These are phyloP conservation scores for Balearica regulorum DNA, from an alignment of 2,797 vertebrate genomes.

Conservation along the genomic window DNA sequence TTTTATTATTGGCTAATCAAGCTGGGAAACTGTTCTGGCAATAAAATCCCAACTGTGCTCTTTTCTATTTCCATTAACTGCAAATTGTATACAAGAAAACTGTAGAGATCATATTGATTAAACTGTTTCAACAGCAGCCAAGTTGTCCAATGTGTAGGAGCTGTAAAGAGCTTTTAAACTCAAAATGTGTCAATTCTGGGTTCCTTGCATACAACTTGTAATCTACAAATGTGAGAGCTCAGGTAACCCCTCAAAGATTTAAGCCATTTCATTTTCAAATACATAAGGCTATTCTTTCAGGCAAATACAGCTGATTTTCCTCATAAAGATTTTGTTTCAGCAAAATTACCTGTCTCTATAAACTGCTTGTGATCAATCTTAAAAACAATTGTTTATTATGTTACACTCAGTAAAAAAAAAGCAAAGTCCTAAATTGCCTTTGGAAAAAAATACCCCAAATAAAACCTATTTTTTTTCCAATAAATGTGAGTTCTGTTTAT, in stretches of 20 bases:
- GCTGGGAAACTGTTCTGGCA: neutral
- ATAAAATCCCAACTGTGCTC: neutral
- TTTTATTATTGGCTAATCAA: neutral
- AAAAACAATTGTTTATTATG: neutral
- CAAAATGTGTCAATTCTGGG: fast-evolving
- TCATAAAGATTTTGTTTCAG: neutral
- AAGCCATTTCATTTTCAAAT: neutral
- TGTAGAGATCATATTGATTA: neutral
- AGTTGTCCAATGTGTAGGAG: neutral
- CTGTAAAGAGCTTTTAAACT: neutral
- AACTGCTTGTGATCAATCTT: neutral
- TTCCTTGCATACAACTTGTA: neutral
- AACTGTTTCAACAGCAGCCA: neutral
- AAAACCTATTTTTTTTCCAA: neutral
- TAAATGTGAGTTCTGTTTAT: neutral
- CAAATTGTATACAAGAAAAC: neutral
- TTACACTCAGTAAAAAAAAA: neutral
- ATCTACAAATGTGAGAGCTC: neutral
- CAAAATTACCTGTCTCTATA: neutral
- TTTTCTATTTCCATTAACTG: neutral
- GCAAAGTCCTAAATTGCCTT: neutral
- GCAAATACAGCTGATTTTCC: neutral
- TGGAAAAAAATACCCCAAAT: neutral
- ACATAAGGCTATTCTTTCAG: neutral
- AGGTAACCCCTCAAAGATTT: neutral